These are phyloP conservation scores for Larimichthys polyactis DNA, from an alignment of 2,113 vertebrate genomes.

Conservation along the genomic window DNA sequence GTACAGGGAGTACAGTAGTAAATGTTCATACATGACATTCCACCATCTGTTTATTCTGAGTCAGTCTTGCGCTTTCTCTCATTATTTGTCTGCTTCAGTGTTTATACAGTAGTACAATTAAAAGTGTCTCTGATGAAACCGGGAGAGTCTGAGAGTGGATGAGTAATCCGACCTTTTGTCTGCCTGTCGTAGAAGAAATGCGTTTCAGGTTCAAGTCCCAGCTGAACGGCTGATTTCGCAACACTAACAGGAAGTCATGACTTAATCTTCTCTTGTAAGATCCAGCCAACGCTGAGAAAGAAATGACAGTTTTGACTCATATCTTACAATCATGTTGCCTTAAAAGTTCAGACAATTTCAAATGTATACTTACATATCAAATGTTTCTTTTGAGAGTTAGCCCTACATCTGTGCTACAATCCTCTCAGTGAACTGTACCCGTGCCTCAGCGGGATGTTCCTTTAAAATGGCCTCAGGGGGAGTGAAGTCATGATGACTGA, in stretches of 20 bases:
- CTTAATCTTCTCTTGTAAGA: not conserved
- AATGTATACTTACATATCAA: no score
- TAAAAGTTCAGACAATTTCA: not conserved
- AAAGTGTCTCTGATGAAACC: not conserved
- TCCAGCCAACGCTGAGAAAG: no score
- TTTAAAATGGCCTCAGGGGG: not conserved
- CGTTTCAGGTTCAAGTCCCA: not conserved
- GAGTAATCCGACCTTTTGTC: conserved; percentile 5
- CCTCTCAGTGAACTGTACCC: not conserved
- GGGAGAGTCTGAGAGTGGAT: not conserved
- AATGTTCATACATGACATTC: no score
- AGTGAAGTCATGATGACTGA: not conserved
- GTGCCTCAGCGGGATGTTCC: not conserved
- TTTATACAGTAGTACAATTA: not conserved
- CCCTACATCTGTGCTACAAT: not conserved
- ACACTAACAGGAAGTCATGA: not conserved
- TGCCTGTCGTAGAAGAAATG: not conserved
- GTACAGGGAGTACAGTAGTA: no score
- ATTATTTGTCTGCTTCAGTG: not conserved
- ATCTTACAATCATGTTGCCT: not conserved
- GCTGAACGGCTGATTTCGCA: conserved; percentile 13
- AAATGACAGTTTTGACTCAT: not conserved
- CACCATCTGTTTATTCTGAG: not conserved
- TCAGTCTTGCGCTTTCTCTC: not conserved
- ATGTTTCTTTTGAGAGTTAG: no score